Evolutionary conservation across 2,888 invertebrate genomes (phyloP).

Genomic region (Latheticus oryzae): DNA sequence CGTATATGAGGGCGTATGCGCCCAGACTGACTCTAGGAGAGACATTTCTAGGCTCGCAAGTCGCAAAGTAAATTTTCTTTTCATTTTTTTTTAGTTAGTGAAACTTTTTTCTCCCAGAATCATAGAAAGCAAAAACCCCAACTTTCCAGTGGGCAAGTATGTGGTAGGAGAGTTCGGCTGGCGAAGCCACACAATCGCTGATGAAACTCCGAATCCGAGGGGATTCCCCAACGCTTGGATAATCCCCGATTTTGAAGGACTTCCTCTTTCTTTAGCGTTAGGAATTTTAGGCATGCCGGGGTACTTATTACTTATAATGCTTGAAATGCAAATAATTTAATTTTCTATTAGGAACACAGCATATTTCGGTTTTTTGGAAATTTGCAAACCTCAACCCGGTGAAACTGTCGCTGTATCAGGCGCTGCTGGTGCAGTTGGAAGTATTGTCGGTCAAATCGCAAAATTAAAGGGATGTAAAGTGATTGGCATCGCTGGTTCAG

Average conservation of each 20-base stretch:
- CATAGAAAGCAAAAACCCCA: slow-evolving; percentile 72
- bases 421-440: slow-evolving; percentile 83
- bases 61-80: slow-evolving; percentile 69
- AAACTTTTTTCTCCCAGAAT: slow-evolving; percentile 68
- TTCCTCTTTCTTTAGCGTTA: slow-evolving; percentile 72
- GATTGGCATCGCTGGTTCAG: slow-evolving; percentile 77
- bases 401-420: slow-evolving; percentile 79
- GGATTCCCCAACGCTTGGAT: slow-evolving; percentile 61
- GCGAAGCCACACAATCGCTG: slow-evolving; percentile 71
- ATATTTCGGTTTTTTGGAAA: slow-evolving; percentile 77
- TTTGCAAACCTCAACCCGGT: slow-evolving; percentile 76
- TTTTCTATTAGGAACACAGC: slow-evolving; percentile 72
- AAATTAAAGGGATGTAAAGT: slow-evolving; percentile 77
- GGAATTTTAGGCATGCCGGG: slow-evolving; percentile 79
- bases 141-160: slow-evolving; percentile 73
- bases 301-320: slow-evolving; percentile 65
- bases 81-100: neutral
- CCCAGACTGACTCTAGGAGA: slow-evolving; percentile 57
- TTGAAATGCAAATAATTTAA: slow-evolving; percentile 6
- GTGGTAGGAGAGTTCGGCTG: slow-evolving; percentile 76
- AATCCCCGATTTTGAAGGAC: slow-evolving; percentile 71
- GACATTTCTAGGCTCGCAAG: slow-evolving; percentile 76
- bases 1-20: slow-evolving; percentile 74
- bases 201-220: slow-evolving; percentile 55
- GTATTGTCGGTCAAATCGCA: slow-evolving; percentile 81